Base-by-base conservation (phyloP, 2,113 vertebrate genomes). In the Gasterosteus nipponicus region DNA sequence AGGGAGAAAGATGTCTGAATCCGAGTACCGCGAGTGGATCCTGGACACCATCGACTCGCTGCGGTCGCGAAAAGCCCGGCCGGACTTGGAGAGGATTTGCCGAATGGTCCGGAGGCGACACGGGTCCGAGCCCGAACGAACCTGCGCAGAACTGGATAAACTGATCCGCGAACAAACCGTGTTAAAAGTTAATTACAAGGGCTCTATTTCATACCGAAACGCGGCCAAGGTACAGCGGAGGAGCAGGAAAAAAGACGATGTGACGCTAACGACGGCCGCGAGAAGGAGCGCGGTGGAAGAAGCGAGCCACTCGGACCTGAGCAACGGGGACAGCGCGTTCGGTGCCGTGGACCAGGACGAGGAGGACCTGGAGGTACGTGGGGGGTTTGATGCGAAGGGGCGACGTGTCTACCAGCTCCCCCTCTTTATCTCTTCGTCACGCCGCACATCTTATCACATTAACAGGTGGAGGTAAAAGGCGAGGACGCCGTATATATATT, bases 51-150 rank as follows among this genome's bases (percentile, higher is more conserved):
- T 97, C 90, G 96, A 97, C 94, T 97, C 96, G 78, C 93, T 97
- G 90, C 94, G 96, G 91, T 96, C 96, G 82, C 93, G 96, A 42
- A 97, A 97, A 96, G 96, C 96, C 80, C 94, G 96, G 89, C 96
- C 96, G 86, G 96, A 97, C 95, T 94, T 96, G 90, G 96, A 97
- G 91, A 93, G 96, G 90, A 97, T 97, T 89, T 97, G 96, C 93
- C 93, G 96, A 91, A 96, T 96, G 96, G 96, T 97, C 89, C 95
- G 95, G 89, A 94, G 96, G 85, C 93, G 96, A 83, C 96, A 97
- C 94, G 96, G 96, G 85, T 95, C 95, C 86, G 95, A 96, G 85
- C 95, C 95, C 14, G 95, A 96, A 85, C 95, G 95, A 91, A 96
- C 96, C 92, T 95, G 96, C 87, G 93, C 93, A 31, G 96, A 97